Percentiles rank a stretch among this genome's conserved stretches.
Conservation (phyloP, 2,113 vertebrate genomes). For the Motacilla alba region DNA sequence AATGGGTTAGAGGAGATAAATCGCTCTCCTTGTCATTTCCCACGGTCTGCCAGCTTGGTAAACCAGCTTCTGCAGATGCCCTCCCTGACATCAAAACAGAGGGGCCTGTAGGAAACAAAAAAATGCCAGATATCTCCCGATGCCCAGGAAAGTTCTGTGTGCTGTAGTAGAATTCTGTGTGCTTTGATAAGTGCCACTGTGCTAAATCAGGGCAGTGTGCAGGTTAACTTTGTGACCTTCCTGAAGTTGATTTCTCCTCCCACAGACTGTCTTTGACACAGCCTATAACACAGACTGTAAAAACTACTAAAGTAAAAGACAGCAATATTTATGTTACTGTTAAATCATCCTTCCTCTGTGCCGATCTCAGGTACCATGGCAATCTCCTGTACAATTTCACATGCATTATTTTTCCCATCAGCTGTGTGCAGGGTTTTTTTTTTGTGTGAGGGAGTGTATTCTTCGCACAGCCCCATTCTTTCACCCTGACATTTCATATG, state of each 20-base stretch:
- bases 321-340: conserved; percentile 30
- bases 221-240: conserved; percentile 64
- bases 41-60: background rate
- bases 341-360: background rate
- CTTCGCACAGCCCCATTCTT: background rate
- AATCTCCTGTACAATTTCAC: background rate
- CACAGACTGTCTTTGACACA: conserved; percentile 48
- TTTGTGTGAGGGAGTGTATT: background rate
- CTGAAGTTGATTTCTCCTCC: conserved; percentile 10
- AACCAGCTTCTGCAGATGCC: conserved; percentile 62
- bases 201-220: conserved; percentile 46
- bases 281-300: conserved; percentile 27
- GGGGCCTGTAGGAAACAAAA: conserved; percentile 39
- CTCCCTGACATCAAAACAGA: conserved; percentile 47
- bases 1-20: conserved; percentile 41
- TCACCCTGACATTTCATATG: background rate
- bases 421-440: background rate
- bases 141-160: conserved; percentile 17
- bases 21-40: conserved; percentile 43
- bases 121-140: conserved; percentile 39
- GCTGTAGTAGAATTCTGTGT: background rate
- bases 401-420: background rate
- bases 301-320: background rate
- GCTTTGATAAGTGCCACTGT: conserved; percentile 37
- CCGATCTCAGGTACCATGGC: background rate